phyloP scores from a whole-genome alignment of 2,113 vertebrate species.

The Semnopithecus entellus region DNA sequence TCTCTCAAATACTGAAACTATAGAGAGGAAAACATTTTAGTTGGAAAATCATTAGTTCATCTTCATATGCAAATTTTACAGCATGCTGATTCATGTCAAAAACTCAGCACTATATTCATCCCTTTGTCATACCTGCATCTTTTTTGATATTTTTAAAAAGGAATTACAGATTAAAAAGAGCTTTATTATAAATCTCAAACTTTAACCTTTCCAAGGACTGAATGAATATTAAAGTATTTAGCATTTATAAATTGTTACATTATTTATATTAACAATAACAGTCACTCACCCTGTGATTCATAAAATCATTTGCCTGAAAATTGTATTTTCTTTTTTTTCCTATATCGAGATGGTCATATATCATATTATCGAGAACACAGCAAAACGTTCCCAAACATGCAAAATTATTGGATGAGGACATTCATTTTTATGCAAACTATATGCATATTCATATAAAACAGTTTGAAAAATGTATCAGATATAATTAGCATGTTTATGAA shows the following conservation, averaged over 20 bases:
- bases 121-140: constrained; percentile 22
- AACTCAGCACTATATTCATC: not conserved
- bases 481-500: constrained; percentile 91
- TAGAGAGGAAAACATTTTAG: not conserved
- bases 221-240: constrained; percentile 35
- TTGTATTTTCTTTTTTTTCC: constrained; percentile 56
- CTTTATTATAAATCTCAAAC: constrained; percentile 4
- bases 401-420: constrained; percentile 82
- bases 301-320: constrained; percentile 65
- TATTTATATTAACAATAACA: constrained; percentile 61
- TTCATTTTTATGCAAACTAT: constrained; percentile 86
- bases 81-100: constrained; percentile 51
- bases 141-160: constrained; percentile 53
- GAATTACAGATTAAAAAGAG: constrained; percentile 25
- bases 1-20: not conserved
- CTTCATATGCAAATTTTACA: constrained; percentile 50
- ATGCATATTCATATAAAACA: constrained; percentile 89
- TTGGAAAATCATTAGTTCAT: constrained; percentile 29
- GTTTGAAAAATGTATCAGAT: constrained; percentile 88
- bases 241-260: constrained; percentile 55
- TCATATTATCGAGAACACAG: constrained; percentile 65
- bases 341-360: constrained; percentile 67
- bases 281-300: constrained; percentile 52
- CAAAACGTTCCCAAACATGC: constrained; percentile 79
- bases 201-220: not conserved